Evolutionary conservation across 2,888 invertebrate species (phyloP).

Genomic region (Bimastos eiseni): DNA sequence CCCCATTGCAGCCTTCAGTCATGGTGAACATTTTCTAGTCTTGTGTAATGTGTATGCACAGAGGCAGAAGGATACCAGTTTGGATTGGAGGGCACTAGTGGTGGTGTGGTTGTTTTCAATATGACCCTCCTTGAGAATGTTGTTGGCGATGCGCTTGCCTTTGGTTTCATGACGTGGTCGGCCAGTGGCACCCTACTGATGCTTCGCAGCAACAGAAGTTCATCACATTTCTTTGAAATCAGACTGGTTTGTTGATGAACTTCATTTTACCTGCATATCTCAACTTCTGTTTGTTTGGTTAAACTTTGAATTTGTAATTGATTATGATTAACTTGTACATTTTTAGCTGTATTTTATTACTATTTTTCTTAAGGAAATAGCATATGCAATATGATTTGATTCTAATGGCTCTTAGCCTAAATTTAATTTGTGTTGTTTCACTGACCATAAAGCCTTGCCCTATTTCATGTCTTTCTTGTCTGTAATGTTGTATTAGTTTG

Average conservation of each 20-base stretch:
- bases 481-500: not conserved
- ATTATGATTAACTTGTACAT: not conserved
- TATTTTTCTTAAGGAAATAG: not conserved
- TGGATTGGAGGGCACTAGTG: constrained; percentile 46
- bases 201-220: constrained; percentile 50
- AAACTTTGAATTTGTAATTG: not conserved
- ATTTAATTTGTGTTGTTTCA: not conserved
- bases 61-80: constrained; percentile 54
- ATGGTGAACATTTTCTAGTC: not conserved
- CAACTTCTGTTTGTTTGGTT: not conserved
- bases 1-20: not conserved
- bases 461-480: not conserved
- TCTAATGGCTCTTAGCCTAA: not conserved
- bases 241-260: constrained; percentile 46
- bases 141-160: constrained; percentile 50
- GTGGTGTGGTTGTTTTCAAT: constrained; percentile 53
- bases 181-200: constrained; percentile 53
- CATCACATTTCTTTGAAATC: constrained; percentile 54
- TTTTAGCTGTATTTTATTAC: not conserved
- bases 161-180: constrained; percentile 59
- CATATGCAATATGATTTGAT: not conserved
- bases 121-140: constrained; percentile 33
- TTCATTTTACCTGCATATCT: not conserved
- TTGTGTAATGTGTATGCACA: constrained; percentile 37
- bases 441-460: not conserved